phyloP scores from a whole-genome alignment of 2,888 invertebrate genomes.

The Epirrita christyi region DNA sequence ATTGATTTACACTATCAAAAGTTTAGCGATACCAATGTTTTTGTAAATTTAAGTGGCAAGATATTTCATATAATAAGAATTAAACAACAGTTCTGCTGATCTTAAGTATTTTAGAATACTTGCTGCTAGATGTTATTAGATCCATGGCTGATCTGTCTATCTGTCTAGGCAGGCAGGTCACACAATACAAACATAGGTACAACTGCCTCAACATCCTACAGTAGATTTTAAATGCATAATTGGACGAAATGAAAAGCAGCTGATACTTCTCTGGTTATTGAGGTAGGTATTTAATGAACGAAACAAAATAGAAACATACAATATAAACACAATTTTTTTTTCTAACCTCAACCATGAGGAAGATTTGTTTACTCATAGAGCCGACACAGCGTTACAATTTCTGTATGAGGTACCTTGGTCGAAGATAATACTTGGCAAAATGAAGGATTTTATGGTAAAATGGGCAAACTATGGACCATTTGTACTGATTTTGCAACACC shows the following conservation, averaged over 20 bases:
- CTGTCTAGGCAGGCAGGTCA: background rate
- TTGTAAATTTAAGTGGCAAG: background rate
- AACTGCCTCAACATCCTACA: no score
- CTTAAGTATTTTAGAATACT: background rate
- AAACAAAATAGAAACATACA: background rate
- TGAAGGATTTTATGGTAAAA: background rate
- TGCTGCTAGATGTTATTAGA: background rate
- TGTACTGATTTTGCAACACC: constrained; percentile 23
- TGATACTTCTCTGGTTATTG: background rate
- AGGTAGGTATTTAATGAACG: background rate
- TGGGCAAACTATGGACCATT: background rate
- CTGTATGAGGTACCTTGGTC: background rate
- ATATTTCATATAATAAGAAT: background rate
- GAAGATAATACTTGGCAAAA: background rate
- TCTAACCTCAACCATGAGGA: constrained; percentile 4
- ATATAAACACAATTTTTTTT: background rate
- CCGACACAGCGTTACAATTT: background rate
- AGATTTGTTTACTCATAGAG: background rate
- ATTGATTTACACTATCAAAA: background rate
- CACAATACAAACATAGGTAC: background rate
- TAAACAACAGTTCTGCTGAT: background rate
- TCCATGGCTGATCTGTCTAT: background rate
- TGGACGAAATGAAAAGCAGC: no score
- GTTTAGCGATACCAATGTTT: no score
- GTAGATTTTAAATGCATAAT: no score